Evolutionary conservation across 53 echinoderm and acorn worm genomes (phyloP), one percentile per base, ranked within the genome.

Genomic region (Patiria pectinifera): DNA sequence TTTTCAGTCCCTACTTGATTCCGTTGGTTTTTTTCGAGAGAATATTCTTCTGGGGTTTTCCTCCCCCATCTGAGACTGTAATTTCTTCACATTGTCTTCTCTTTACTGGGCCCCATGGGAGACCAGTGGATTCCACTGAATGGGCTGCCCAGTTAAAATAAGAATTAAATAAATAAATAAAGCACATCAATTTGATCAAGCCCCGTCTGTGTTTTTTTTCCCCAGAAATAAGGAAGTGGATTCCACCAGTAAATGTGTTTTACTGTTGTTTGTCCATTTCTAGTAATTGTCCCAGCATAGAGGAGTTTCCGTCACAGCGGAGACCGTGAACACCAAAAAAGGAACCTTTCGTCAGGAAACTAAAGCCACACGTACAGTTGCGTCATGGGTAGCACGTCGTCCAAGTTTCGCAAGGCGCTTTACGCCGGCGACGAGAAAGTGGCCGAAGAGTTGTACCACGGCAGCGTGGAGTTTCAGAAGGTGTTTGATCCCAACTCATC

Each of bases 321-420:
- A 79, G 16, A 45, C 0, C 19, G 0, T 9, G 5, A 79, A 47
- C 19, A 10, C 19, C 66, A 66, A 2, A 11, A 14, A 14, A 14
- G 80, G 43, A 45, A 79, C 13, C 5, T 5, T 79, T 11, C 35
- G 0, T 79, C 46, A 44, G 45, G 45, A 15, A 79, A 35, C 6
- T 45, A 45, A 19, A 47, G 78, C 7, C 26, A 6, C 12, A 13
- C 80, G 2, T 8, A 14, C 11, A 2, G 13, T 16, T 45, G 19
- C 45, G 12, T 46, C 19, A 98, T 98, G 98, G 98, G 98, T 35
- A 97, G 96, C 80, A 97, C 95, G 43, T 98, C 98, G n/a, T 95
- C 94, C 83, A 98, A 98, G 92, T 98, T 98, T 72, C 96, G 97
- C 48, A 98, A 97, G 78, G 98, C 98, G n/a, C 95, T 98, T 13